These are phyloP conservation scores for Petaurus breviceps DNA, from an alignment of 2,113 vertebrate genomes.

Conservation along the genomic window DNA sequence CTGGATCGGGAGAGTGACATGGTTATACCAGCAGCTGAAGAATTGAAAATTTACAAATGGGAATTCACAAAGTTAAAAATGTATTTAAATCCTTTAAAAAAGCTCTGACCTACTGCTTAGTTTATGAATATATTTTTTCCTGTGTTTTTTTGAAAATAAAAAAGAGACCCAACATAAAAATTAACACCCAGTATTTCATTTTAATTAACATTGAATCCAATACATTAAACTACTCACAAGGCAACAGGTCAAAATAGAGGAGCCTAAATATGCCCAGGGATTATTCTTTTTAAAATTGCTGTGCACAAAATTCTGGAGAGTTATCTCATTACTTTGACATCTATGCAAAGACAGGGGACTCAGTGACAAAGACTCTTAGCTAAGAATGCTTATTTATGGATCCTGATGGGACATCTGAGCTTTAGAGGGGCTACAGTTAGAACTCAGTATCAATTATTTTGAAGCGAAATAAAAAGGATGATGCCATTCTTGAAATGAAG, in stretches of 20 bases:
- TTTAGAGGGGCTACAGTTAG: background rate
- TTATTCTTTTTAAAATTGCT: background rate
- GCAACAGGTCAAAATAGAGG: background rate
- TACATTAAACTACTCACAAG: background rate
- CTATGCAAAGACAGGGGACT: background rate
- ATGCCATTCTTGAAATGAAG: slow-evolving; percentile 18
- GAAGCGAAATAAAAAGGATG: background rate
- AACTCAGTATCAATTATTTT: slow-evolving; percentile 1
- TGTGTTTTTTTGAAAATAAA: slow-evolving; percentile 1
- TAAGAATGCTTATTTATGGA: background rate
- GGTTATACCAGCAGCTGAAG: background rate
- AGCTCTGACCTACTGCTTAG: slow-evolving; percentile 8
- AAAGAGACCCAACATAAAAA: slow-evolving; percentile 20
- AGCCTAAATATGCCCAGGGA: background rate
- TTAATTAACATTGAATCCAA: slow-evolving; percentile 27
- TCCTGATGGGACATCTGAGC: background rate
- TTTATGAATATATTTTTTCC: background rate
- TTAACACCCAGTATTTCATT: slow-evolving; percentile 9
- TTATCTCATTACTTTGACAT: background rate
- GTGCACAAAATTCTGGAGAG: background rate
- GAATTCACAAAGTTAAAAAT: background rate
- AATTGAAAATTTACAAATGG: background rate
- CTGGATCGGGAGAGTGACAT: background rate
- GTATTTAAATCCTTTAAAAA: background rate
- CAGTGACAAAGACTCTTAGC: background rate